phyloP scores from a whole-genome alignment of 2,888 invertebrate genomes.

The Synergus itoensis region DNA sequence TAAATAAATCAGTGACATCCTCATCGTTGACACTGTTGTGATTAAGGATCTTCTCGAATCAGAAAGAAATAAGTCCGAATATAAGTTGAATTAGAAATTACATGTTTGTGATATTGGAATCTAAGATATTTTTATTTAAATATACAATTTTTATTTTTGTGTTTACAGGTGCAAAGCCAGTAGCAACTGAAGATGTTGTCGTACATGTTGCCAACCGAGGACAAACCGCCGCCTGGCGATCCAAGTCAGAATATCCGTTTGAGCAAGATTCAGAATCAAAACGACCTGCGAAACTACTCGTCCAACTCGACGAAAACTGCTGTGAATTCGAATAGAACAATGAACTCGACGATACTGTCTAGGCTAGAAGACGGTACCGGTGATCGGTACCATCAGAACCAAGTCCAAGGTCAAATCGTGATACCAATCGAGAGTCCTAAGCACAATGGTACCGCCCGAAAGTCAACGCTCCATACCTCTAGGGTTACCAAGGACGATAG shows the following conservation, averaged over 20 bases:
- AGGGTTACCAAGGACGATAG: slow-evolving; percentile 83
- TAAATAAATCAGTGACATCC: background rate
- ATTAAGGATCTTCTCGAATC: background rate
- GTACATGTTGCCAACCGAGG: slow-evolving; percentile 89
- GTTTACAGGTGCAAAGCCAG: slow-evolving; percentile 24
- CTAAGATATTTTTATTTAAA: no score
- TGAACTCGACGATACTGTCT: slow-evolving; percentile 63
- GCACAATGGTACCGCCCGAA: slow-evolving; percentile 76
- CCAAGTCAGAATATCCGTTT: slow-evolving; percentile 59
- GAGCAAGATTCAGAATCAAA: slow-evolving; percentile 56
- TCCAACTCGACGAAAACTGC: slow-evolving; percentile 57
- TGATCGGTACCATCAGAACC: slow-evolving; percentile 52
- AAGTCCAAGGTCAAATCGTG: slow-evolving; percentile 56
- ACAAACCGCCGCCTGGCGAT: slow-evolving; percentile 84
- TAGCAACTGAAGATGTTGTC: slow-evolving; percentile 82
- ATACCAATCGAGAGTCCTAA: slow-evolving; percentile 69
- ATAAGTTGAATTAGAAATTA: no score
- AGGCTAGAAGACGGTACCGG: slow-evolving; percentile 56
- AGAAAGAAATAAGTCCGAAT: no score
- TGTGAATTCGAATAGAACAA: slow-evolving; percentile 58
- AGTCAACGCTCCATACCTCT: slow-evolving; percentile 65
- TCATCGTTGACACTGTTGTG: background rate
- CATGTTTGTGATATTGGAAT: no score
- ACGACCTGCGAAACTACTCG: slow-evolving; percentile 52
- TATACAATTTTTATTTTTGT: background rate